These are phyloP conservation scores for Coptodon rendalli DNA, from an alignment of 2,113 vertebrate species.

Conservation along the genomic window DNA sequence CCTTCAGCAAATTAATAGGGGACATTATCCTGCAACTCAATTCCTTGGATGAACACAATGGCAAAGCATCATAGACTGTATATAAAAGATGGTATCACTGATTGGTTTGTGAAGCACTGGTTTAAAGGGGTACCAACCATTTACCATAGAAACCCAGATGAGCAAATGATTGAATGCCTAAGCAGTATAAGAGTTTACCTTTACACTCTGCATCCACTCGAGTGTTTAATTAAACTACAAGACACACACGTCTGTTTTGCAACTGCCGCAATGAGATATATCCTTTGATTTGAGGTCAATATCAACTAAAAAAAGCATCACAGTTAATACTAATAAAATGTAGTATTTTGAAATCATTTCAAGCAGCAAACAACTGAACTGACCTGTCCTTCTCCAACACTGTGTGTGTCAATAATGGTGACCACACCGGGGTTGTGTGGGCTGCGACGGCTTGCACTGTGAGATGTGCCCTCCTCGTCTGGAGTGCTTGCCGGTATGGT, in stretches of 20 bases:
- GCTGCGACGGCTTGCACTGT: slow-evolving; percentile 81
- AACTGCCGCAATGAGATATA: neutral
- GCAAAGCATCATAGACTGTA: neutral
- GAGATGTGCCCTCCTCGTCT: slow-evolving; percentile 85
- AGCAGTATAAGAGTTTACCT: neutral
- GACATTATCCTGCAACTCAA: neutral
- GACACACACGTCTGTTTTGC: fast-evolving
- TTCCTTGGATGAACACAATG: neutral
- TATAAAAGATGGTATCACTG: neutral
- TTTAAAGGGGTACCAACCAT: neutral
- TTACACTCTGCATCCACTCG: neutral
- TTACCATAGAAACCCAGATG: neutral
- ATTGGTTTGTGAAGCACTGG: neutral
- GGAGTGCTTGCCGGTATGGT: slow-evolving; percentile 82
- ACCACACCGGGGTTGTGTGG: slow-evolving; percentile 87
- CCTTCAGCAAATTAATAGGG: neutral
- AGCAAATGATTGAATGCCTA: neutral
- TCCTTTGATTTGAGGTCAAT: neutral
- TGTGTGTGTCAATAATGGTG: slow-evolving; percentile 92
- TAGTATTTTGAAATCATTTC: neutral
- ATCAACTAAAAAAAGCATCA: neutral
- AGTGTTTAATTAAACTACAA: neutral
- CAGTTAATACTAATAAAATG: neutral
- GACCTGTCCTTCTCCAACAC: slow-evolving; percentile 93
- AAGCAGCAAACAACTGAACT: neutral